Conservation (phyloP, 2,888 invertebrate species). For the Eupithecia dodoneata region DNA sequence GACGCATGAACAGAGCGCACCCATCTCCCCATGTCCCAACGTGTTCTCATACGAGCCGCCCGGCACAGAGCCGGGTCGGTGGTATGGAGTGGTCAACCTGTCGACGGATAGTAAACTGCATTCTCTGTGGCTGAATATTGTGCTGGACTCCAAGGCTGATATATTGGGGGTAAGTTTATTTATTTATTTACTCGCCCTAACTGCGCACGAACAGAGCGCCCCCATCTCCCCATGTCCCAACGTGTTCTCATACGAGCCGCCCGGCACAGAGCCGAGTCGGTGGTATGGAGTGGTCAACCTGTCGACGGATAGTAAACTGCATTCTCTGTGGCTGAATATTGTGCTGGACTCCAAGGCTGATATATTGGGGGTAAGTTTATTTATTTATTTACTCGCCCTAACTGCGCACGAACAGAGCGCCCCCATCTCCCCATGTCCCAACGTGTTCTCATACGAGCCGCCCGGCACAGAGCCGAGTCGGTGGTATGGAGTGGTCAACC, state of each 20-base stretch:
- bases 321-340: slow-evolving; percentile 85
- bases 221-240: slow-evolving; percentile 83
- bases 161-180: slow-evolving; percentile 80
- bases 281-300: slow-evolving; percentile 86
- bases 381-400: too few relatives aligned
- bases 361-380: slow-evolving; percentile 79
- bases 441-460: slow-evolving; percentile 84
- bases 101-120: slow-evolving; percentile 83
- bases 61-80: slow-evolving; percentile 81
- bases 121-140: slow-evolving; percentile 85
- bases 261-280: slow-evolving; percentile 79
- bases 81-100: slow-evolving; percentile 85
- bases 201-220: too few relatives aligned
- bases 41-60: slow-evolving; percentile 84
- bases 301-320: slow-evolving; percentile 81
- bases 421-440: slow-evolving; percentile 82
- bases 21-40: slow-evolving; percentile 84
- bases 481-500: slow-evolving; percentile 85
- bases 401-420: too few relatives aligned
- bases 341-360: slow-evolving; percentile 82
- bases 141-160: slow-evolving; percentile 84
- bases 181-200: too few relatives aligned
- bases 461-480: slow-evolving; percentile 80
- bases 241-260: slow-evolving; percentile 84
- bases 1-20: slow-evolving; percentile 63